Base-by-base conservation (phyloP, 2,113 vertebrate genomes). In the Stictonetta naevosa region DNA sequence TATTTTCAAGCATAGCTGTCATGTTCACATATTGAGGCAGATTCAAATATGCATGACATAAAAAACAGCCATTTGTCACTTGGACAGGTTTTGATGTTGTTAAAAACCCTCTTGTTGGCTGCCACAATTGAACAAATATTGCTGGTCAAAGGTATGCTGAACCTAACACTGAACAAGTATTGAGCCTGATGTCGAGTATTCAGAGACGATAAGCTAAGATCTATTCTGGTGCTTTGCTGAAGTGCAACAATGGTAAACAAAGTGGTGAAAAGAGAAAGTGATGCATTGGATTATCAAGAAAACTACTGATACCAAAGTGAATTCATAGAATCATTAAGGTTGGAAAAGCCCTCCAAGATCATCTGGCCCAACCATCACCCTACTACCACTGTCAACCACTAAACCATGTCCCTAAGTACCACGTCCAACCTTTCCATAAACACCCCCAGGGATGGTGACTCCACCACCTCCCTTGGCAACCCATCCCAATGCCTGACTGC, bases 11-110 rank as follows among this genome's bases (percentile, higher is more conserved):
- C 22, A 38, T 2, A 76, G 73, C 50, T 40, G 21, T 42, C 56
- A 15, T 2, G 4, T 2, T 33, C 36, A 44, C 44, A 22, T 5
- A 25, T 0, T 25, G 63, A 77, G 53, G 44, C 59, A 48, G 44
- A 40, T n/a, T 55, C 44, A 10, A 69, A 40, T 16, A 13, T 6
- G 2, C 3, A 14, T 5, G 64, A 33, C 46, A 36, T 31, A 25
- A 15, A 64, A 59, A 69, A 10, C 19, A 34, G 11, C 60, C 23
- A 6, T 26, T 48, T 52, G 21, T 31, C 74, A 20, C 60, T 55
- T 7, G 48, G 46, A 16, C 19, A 29, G 42, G 42, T 64, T 59
- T 53, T 53, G 63, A 16, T n/a, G 8, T 52, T 40, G 9, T 53
- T 40, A 14, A 89, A 60, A 50, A 7, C 34, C 46, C 40, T 53